Evolutionary conservation across 2,888 invertebrate species (phyloP).

Genomic region (Elgonia sp.): DNA sequence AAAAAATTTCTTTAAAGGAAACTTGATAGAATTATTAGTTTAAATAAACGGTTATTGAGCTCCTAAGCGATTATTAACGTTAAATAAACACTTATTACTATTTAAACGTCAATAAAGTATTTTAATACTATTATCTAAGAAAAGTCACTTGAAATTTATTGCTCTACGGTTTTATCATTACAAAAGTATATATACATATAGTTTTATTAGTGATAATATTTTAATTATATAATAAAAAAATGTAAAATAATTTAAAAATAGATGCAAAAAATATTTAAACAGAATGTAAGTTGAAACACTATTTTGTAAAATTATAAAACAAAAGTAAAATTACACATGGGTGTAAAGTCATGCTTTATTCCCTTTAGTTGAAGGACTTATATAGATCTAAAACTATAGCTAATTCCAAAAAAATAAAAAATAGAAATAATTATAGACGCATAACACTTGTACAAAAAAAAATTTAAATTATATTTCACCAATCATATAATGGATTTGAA

Average conservation of each 20-base stretch:
- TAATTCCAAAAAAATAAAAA: no score
- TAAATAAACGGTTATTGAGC: conserved; percentile 51
- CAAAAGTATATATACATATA: conserved; percentile 10
- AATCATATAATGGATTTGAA: no score
- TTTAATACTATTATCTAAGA: conserved; percentile 53
- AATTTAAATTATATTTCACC: no score
- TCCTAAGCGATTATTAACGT: conserved; percentile 35
- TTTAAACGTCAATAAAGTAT: conserved; percentile 45
- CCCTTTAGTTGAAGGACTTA: no score
- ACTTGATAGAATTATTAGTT: conserved; percentile 43
- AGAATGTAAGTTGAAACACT: not conserved
- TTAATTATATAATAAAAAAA: not conserved
- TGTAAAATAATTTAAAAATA: no score
- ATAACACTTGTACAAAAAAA: no score
- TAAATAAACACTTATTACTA: conserved; percentile 50
- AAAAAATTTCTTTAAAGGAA: conserved; percentile 48
- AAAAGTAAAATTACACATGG: not conserved
- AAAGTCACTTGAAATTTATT: conserved; percentile 52
- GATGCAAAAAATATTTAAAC: not conserved
- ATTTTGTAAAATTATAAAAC: not conserved
- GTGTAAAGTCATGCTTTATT: no score
- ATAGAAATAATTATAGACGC: no score
- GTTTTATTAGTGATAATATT: conserved; percentile 10
- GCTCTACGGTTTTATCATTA: conserved; percentile 23
- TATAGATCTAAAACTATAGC: no score